These are phyloP conservation scores for Turritopsis rubra DNA, from an alignment of 30 jellyfish, hydroid and myxozoan genomes.

Conservation along the genomic window DNA sequence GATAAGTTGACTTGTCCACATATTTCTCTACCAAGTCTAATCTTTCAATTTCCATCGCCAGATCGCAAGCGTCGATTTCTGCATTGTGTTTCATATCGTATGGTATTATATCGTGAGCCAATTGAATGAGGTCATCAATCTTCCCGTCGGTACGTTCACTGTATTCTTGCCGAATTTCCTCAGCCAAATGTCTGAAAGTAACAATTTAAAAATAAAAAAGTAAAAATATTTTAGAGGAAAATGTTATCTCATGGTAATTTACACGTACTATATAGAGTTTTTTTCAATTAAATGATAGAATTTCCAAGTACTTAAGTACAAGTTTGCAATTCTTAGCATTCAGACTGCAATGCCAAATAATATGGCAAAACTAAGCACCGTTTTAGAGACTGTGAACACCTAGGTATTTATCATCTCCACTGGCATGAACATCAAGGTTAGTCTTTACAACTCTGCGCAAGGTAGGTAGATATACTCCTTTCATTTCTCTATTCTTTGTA, in stretches of 20 bases:
- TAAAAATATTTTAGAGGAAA: no score
- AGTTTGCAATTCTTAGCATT: no score
- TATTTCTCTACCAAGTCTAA: slow-evolving; percentile 66
- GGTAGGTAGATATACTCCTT: no score
- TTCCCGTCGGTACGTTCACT: slow-evolving; percentile 56
- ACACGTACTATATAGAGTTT: not conserved
- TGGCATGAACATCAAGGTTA: no score
- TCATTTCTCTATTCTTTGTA: no score
- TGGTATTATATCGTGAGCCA: slow-evolving; percentile 68
- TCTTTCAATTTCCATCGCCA: slow-evolving; percentile 91
- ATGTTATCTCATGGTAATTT: not conserved
- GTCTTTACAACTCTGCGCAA: no score
- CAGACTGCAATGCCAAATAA: no score
- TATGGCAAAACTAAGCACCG: no score
- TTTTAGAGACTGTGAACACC: no score
- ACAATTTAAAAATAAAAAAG: no score
- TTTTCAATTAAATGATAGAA: not conserved
- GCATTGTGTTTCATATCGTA: slow-evolving; percentile 94
- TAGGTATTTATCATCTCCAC: no score
- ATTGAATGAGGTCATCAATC: slow-evolving; percentile 58
- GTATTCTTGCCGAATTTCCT: slow-evolving; percentile 71
- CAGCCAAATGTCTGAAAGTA: slow-evolving; percentile 71
- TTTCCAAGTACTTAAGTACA: no score
- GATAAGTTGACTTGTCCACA: slow-evolving; percentile 70
- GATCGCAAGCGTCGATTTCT: slow-evolving; percentile 93